These are phyloP conservation scores for Onychomys arenicola DNA, from an alignment of 2,797 vertebrate genomes.

Conservation along the genomic window DNA sequence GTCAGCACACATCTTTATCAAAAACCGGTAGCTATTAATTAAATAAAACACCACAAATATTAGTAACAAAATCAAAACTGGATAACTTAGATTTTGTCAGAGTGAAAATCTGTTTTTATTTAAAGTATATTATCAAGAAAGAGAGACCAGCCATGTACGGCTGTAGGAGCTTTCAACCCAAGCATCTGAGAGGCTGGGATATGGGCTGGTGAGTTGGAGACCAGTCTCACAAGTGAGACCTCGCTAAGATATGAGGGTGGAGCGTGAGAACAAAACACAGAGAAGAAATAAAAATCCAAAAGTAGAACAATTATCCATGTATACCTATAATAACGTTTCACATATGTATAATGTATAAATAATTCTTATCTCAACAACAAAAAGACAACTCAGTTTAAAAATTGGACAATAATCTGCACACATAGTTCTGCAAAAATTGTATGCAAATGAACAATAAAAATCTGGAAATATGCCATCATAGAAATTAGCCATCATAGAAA, in stretches of 20 bases:
- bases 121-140: not conserved
- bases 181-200: not conserved
- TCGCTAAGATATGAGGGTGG: too few species aligned
- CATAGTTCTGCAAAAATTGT: not conserved
- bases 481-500: not conserved
- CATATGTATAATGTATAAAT: not conserved
- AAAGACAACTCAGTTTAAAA: conserved; percentile 34
- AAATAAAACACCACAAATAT: not conserved
- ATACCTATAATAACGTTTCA: not conserved
- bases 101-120: conserved; percentile 34
- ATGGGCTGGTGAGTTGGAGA: too few species aligned
- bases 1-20: not conserved
- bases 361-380: conserved; percentile 19
- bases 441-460: not conserved
- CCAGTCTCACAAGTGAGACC: not conserved
- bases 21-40: not conserved
- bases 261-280: not conserved
- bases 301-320: not conserved
- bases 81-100: not conserved
- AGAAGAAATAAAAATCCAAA: not conserved
- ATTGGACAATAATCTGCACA: not conserved
- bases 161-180: too few species aligned
- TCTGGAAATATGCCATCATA: not conserved
- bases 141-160: not conserved
- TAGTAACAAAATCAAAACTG: not conserved